phyloP scores from a whole-genome alignment of 2,888 invertebrate genomes.

The Xylota segnis region DNA sequence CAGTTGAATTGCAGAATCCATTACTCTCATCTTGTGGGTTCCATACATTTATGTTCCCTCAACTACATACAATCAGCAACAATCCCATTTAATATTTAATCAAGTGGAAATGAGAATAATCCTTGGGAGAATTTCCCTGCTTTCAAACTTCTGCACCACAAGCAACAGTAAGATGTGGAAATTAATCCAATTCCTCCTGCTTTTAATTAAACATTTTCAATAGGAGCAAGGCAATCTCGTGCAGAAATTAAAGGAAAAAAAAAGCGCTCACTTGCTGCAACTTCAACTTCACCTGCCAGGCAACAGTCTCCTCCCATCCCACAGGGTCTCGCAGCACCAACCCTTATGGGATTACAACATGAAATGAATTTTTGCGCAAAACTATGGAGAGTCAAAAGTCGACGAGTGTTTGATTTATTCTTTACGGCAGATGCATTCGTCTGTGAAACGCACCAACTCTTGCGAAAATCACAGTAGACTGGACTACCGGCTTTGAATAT shows the following conservation, averaged over 20 bases:
- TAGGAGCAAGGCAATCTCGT: conserved; percentile 3
- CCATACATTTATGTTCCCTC: too few relatives aligned
- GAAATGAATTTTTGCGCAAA: conserved; percentile 68
- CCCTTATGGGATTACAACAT: conserved; percentile 51
- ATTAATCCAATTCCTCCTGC: conserved; percentile 39
- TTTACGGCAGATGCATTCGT: conserved; percentile 68
- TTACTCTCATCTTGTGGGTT: too few relatives aligned
- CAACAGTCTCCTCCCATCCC: conserved; percentile 12
- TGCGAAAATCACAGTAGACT: conserved; percentile 75
- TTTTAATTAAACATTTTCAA: conserved; percentile 50
- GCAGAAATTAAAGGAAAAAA: conserved; percentile 18
- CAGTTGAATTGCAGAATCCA: too few relatives aligned
- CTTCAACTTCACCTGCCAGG: conserved; percentile 29
- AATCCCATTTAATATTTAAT: neutral
- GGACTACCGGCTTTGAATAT: conserved; percentile 61
- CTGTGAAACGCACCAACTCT: conserved; percentile 74
- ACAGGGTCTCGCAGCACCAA: neutral
- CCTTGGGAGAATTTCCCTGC: neutral
- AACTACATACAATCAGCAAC: neutral
- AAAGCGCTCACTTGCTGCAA: neutral
- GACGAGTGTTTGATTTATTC: conserved; percentile 76
- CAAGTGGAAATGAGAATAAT: neutral
- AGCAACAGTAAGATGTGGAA: conserved; percentile 39
- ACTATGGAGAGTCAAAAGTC: conserved; percentile 72
- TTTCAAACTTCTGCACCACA: conserved; percentile 8